Evolutionary conservation across 2,797 vertebrate species (phyloP), one percentile per base, ranked within the genome.

Genomic region (Triplophysa yarkandensis): DNA sequence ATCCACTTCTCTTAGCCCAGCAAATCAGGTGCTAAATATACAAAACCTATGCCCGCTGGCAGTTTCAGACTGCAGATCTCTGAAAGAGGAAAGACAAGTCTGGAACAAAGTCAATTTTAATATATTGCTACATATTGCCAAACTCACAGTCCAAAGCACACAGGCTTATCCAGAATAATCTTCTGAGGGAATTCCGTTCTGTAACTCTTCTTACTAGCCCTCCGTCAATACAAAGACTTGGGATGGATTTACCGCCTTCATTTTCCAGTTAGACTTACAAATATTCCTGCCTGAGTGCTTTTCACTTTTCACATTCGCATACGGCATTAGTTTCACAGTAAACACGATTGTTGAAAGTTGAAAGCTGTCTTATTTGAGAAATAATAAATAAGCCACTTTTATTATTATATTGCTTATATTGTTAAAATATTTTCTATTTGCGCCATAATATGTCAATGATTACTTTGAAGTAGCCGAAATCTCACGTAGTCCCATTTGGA

Each of bases 1-100:
- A 48, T 60, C 74, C 77, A 46, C 41, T 69, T 14, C 70, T 62
- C 28, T 65, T 69, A 83, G 66, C 27, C 64, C 50, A 75, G 71
- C 70, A 75, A 82, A 84, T 84, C 83, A 85, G 82, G 74, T 77
- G 79, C 72, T 83, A 80, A 81, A 77, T 84, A 86, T 83, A 85
- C 83, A 85, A 77, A 80, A 75, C 46, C 44, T 46, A 55, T 46
- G 30, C 68, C 34, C 69, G 57, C 61, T 76, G 77, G 77, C 73
- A 70, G 70, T 55, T 76, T 82, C 39, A 66, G 83, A 84, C 68
- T 74, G 68, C 52, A 83, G 82, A 85, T 86, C 80, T 79, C 79
- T 82, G 77, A 80, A 43, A 36, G 41, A 46, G 78, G 76, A 68
- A 73, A 71, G 57, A 75, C 30, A 76, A 55, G 70, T 72, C 66